Evolutionary conservation across 2,797 vertebrate species (phyloP).

Genomic region (Diplodus puntazzo): DNA sequence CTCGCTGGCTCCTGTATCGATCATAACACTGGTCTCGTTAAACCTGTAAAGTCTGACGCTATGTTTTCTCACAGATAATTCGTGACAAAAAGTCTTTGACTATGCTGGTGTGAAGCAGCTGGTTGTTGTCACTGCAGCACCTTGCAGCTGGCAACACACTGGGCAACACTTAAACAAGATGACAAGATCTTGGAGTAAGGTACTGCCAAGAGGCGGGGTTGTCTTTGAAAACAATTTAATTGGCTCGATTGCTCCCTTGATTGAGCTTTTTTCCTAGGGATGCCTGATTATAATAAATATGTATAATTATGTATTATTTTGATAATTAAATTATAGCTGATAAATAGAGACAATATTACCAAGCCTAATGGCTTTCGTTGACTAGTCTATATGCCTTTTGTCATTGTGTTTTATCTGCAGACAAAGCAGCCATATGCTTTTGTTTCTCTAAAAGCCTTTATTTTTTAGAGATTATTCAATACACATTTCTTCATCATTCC

Average conservation of each 20-base stretch:
- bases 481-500: no score
- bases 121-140: slow-evolving; percentile 63
- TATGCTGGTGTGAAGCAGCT: slow-evolving; percentile 60
- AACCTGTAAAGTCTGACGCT: slow-evolving; percentile 56
- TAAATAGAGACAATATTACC: no score
- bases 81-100: slow-evolving; percentile 56
- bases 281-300: no score
- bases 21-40: slow-evolving; percentile 63
- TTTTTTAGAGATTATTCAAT: no score
- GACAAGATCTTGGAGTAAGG: slow-evolving; percentile 2
- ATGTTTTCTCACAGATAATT: slow-evolving; percentile 81
- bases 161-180: slow-evolving; percentile 5
- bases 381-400: no score
- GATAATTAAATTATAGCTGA: no score
- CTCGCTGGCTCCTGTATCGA: slow-evolving; percentile 53
- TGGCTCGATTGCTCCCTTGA: not conserved
- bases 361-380: no score
- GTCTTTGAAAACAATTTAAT: not conserved
- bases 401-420: no score
- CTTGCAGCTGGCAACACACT: slow-evolving; percentile 61
- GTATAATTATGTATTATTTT: no score
- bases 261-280: not conserved
- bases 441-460: no score
- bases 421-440: no score
- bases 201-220: not conserved